Evolutionary conservation across 2,113 vertebrate species (phyloP).

Genomic region (Eulemur rufifrons): DNA sequence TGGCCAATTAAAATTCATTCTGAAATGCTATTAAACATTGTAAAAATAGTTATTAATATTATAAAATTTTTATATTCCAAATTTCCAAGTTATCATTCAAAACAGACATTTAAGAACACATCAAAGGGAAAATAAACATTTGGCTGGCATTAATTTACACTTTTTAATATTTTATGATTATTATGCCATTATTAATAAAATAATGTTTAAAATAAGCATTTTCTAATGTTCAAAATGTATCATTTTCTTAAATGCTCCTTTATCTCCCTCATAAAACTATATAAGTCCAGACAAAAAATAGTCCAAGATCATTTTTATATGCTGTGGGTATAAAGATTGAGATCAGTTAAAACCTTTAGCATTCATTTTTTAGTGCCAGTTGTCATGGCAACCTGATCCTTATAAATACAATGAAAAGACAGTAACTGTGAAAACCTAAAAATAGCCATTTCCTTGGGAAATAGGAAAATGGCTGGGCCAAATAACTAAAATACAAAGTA

Average conservation of each 20-base stretch:
- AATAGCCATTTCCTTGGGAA: constrained; percentile 66
- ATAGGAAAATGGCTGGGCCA: constrained; percentile 22
- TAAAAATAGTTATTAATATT: neutral
- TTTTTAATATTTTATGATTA: neutral
- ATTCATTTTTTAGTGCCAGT: constrained; percentile 70
- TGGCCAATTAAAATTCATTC: neutral
- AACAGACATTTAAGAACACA: neutral
- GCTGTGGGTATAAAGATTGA: constrained; percentile 2
- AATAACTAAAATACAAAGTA: constrained; percentile 43
- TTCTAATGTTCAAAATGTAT: neutral
- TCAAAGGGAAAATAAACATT: neutral
- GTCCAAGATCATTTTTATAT: neutral
- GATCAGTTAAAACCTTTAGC: constrained; percentile 46
- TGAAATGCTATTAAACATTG: neutral
- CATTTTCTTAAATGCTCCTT: neutral
- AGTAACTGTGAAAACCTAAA: constrained; percentile 75
- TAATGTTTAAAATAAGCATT: neutral
- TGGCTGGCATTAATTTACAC: neutral
- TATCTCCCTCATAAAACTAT: neutral
- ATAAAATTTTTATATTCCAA: neutral
- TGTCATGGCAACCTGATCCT: constrained; percentile 81
- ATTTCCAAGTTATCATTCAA: neutral
- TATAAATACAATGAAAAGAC: constrained; percentile 74
- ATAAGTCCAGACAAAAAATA: neutral
- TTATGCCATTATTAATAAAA: neutral